Base-by-base conservation (phyloP, 1,140 invertebrate genomes). In the Megathymus violae region DNA sequence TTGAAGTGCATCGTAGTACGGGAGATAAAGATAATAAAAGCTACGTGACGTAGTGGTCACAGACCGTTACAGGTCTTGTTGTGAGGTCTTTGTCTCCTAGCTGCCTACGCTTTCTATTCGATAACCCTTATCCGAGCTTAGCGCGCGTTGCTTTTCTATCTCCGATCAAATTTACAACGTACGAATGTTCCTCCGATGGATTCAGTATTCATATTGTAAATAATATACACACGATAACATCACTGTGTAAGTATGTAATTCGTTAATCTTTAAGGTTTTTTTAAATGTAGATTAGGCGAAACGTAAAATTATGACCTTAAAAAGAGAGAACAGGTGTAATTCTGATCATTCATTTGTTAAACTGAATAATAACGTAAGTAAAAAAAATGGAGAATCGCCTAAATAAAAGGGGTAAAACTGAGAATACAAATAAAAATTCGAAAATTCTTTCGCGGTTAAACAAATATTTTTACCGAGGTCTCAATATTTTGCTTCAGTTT, bases 91-190 rank as follows among this genome's bases (percentile, higher is more conserved):
- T 81, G 75, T 80, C 76, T 76, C 67, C 44, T 62, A 25, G n/a
- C n/a, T n/a, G 61, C 68, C 71, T 73, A 76, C 66, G 71, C 71
- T n/a, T n/a, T n/a, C n/a, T n/a, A n/a, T 74, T 76, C 66, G 62
- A 65, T 71, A 63, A 64, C 59, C 47, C 67, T 70, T 65, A 61
- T 64, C 54, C 59, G 58, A 62, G 62, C 64, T 74, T 74, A 65
- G 44, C 51, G 60, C 59, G 54, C 67, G 50, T 60, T 75, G 76
- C 71, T 71, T 74, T 79, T 71, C 69, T 78, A 76, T 78, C 84
- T 81, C 65, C 71, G 76, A 80, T 87, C 77, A 75, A 80, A 83
- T 78, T 87, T 81, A 85, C 76, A 79, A 69, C 75, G 67, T 56
- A 78, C 71, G 80, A 78, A 65, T 70, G 56, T 65, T 69, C 51